Base-by-base conservation (phyloP, 2,888 invertebrate species). In the Dorcus parallelipipedus region DNA sequence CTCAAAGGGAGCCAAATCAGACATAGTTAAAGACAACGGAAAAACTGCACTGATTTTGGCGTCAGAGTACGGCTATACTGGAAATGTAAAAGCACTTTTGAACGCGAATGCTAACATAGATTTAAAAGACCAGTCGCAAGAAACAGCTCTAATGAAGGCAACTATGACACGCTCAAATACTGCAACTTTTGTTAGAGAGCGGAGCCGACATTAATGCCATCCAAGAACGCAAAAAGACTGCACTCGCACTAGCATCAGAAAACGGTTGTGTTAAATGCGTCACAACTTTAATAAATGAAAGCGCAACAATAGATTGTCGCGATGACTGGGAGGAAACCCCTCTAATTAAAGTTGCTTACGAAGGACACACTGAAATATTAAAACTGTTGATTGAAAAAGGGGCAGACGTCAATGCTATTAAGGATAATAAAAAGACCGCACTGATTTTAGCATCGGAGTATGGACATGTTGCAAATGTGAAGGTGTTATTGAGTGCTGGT, bases 311-410 rank as follows among this genome's bases (percentile, higher is more conserved):
- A 14, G 17, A 42, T 42, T 42, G 26, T 33, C n/a, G n/a, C 4
- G 41, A 41, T 41, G 10, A 41, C 4, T n/a, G 26, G 26, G 6
- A 33, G 26, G 6, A 33, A 33, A 33, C 26, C 3, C 6, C 26
- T 5, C 17, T 42, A 5, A 10, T 14, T 7, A 5, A 5, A 7
- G 42, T 7, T 1, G 42, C 17, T 6, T 5, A 6, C 5, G 6
- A 42, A 10, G 42, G 42, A 7, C 42, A 42, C 17, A 4, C 17
- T 10, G 42, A 42, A 14, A 42, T 42, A 5, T 10, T 17, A 8
- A 42, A 17, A 5, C 7, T 42, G 7, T 6, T 42, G 7, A 1
- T 42, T 10, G 7, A 42, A 42, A 42, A 99, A 82, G 98, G 98
- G 1, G 42, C 42, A 14, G 9, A 42, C 42, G 42, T 42, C 10